Conservation (phyloP, 2,113 vertebrate genomes). For the Esox niger region DNA sequence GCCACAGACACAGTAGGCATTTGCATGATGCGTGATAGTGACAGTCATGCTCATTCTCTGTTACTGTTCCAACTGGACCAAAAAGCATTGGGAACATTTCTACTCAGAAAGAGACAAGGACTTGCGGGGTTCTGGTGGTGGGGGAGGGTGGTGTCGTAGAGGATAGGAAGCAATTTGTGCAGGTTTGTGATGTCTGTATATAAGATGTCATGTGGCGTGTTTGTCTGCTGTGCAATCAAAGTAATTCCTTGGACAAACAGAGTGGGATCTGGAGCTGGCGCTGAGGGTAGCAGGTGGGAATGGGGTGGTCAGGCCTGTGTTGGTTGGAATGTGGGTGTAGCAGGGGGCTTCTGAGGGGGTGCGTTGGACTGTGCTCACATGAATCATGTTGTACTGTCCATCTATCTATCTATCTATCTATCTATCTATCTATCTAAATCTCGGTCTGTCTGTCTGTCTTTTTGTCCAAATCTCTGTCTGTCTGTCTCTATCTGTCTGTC, state of each 20-base stretch:
- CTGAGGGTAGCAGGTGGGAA: constrained; percentile 53
- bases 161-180: too few relatives aligned
- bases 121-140: neutral
- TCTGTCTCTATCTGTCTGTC: too few relatives aligned
- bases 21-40: constrained; percentile 44
- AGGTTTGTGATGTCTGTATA: constrained; percentile 5
- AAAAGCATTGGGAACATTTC: constrained; percentile 38
- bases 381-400: constrained; percentile 61
- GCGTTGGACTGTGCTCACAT: constrained; percentile 49
- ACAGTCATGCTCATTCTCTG: constrained; percentile 43
- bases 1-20: constrained; percentile 63
- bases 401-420: constrained; percentile 39
- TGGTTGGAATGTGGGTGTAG: constrained; percentile 58
- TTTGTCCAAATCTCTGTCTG: too few relatives aligned
- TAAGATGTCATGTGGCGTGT: neutral
- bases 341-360: constrained; percentile 46
- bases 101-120: constrained; percentile 2
- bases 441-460: too few relatives aligned
- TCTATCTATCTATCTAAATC: neutral
- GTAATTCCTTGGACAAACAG: constrained; percentile 2
- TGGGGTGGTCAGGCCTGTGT: constrained; percentile 40
- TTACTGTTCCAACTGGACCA: constrained; percentile 50
- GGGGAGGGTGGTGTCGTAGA: too few relatives aligned
- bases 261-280: constrained; percentile 22
- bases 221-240: neutral